phyloP scores from a whole-genome alignment of 1,140 invertebrate species.

The Drosophila murphyi region DNA sequence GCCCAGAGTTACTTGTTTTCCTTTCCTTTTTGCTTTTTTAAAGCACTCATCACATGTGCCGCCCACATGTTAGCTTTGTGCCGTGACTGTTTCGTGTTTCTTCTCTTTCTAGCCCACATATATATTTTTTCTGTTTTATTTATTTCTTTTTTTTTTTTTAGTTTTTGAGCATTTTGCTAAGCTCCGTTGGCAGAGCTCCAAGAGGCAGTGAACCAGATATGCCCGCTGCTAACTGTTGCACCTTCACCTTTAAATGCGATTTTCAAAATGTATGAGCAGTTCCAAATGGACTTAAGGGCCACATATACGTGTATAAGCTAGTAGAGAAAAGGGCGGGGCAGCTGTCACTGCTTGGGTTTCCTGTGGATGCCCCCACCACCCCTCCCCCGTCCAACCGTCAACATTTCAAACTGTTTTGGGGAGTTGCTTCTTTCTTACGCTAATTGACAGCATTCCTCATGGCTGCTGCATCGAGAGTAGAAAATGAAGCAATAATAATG shows the following conservation, averaged over 20 bases:
- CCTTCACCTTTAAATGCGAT: constrained; percentile 79
- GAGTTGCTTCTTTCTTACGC: constrained; percentile 43
- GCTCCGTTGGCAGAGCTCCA: constrained; percentile 45
- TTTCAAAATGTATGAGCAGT: constrained; percentile 78
- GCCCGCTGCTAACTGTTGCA: constrained; percentile 62
- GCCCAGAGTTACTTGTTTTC: neutral
- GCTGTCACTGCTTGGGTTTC: constrained; percentile 62
- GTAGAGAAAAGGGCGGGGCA: neutral
- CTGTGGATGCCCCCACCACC: neutral
- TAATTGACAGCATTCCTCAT: constrained; percentile 49
- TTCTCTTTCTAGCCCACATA: constrained; percentile 53
- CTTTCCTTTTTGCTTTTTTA: constrained; percentile 11
- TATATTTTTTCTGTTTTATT: neutral
- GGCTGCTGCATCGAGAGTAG: constrained; percentile 16
- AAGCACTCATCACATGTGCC: constrained; percentile 7
- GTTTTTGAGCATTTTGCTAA: constrained; percentile 54
- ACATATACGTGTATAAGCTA: constrained; percentile 13
- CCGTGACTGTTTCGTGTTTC: constrained; percentile 5
- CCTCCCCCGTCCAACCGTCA: neutral
- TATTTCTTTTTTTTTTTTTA: constrained; percentile 30
- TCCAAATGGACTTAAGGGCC: constrained; percentile 64
- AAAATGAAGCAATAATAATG: constrained; percentile 78
- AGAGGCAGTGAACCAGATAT: constrained; percentile 59
- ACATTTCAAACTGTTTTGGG: constrained; percentile 1
- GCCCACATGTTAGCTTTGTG: constrained; percentile 28